Conservation (phyloP, 2,113 vertebrate species). For the Heterocephalus glaber region DNA sequence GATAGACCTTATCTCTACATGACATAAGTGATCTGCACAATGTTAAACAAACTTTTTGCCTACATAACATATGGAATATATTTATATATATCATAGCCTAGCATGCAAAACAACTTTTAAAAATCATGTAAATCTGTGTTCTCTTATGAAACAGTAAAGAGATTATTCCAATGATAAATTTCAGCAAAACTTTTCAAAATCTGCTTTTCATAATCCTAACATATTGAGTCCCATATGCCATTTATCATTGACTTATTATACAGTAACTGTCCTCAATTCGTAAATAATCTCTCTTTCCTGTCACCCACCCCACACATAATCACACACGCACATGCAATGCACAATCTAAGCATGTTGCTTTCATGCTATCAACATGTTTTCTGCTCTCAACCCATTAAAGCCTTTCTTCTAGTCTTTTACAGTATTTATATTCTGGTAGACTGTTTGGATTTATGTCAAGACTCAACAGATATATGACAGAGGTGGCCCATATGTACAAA, state of each 20-base stretch:
- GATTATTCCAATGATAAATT: not conserved
- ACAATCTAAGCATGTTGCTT: not conserved
- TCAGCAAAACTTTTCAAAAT: conserved; percentile 14
- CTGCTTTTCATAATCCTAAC: not conserved
- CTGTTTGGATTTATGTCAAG: not conserved
- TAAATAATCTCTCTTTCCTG: not conserved
- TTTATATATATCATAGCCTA: not conserved
- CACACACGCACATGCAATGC: not conserved
- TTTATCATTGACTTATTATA: not conserved
- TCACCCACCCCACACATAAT: not conserved
- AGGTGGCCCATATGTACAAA: not conserved
- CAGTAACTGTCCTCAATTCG: not conserved
- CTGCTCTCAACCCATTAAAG: not conserved
- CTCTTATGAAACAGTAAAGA: not conserved
- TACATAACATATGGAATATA: not conserved
- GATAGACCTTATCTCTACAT: not conserved
- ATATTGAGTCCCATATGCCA: not conserved
- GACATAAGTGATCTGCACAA: not conserved
- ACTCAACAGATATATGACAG: not conserved
- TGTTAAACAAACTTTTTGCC: not conserved
- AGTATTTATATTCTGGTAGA: not conserved
- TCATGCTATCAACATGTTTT: not conserved
- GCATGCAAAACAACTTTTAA: not conserved
- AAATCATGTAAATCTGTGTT: not conserved
- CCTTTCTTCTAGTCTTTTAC: not conserved